phyloP scores from a whole-genome alignment of 2,888 invertebrate species.

The Tenthredo notha region DNA sequence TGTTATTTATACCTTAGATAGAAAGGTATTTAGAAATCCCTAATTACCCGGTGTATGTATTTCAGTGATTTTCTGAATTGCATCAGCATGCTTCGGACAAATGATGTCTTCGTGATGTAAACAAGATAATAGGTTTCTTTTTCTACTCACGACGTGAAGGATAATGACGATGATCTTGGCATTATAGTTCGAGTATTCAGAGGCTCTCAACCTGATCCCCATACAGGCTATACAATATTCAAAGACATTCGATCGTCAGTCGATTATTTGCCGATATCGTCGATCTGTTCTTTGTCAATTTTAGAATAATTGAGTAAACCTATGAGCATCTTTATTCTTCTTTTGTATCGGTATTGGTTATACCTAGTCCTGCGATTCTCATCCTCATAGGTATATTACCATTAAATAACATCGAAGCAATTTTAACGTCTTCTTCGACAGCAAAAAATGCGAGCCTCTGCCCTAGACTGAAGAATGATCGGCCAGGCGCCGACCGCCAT shows the following conservation, averaged over 20 bases:
- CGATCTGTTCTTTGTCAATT: background rate
- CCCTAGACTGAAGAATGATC: conserved; percentile 78
- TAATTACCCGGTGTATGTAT: conserved; percentile 67
- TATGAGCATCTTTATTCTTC: background rate
- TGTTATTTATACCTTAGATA: conserved; percentile 28
- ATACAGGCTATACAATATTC: background rate
- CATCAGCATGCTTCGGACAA: conserved; percentile 62
- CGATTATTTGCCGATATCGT: too few species aligned
- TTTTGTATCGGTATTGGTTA: background rate
- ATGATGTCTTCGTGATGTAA: conserved; percentile 74
- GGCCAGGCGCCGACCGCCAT: conserved; percentile 74
- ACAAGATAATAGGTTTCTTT: conserved; percentile 72
- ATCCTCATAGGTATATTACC: conserved; percentile 13
- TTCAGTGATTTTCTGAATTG: conserved; percentile 76
- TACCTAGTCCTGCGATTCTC: background rate
- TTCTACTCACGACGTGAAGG: conserved; percentile 72
- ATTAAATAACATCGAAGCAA: conserved; percentile 72
- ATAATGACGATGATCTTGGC: conserved; percentile 72
- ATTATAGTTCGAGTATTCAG: conserved; percentile 68
- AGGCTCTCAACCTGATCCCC: conserved; percentile 60
- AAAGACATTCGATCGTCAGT: background rate
- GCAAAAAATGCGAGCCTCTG: conserved; percentile 74
- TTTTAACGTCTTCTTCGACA: conserved; percentile 73
- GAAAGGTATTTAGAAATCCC: conserved; percentile 56
- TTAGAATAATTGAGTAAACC: background rate